phyloP scores from a whole-genome alignment of 2,888 invertebrate species.

The Leptopilina myrica region DNA sequence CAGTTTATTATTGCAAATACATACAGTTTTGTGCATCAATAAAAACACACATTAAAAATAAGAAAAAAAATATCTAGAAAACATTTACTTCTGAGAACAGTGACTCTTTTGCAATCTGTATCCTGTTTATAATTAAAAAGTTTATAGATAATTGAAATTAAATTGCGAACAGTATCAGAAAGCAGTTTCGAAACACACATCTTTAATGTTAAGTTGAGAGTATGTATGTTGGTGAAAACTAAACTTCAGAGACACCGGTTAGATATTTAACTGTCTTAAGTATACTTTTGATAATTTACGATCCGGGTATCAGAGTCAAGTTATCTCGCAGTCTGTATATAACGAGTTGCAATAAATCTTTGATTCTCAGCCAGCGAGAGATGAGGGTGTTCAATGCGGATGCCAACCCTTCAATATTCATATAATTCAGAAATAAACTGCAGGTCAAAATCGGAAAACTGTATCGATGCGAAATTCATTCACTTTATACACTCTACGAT shows the following conservation, averaged over 20 bases:
- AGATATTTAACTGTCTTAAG: conserved; percentile 43
- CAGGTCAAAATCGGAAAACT: conserved; percentile 3
- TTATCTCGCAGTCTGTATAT: conserved; percentile 55
- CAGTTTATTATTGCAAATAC: background rate
- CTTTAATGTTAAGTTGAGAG: background rate
- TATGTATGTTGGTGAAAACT: conserved; percentile 8
- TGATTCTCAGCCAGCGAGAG: conserved; percentile 53
- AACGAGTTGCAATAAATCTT: conserved; percentile 62
- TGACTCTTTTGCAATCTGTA: conserved; percentile 36
- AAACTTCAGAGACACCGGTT: conserved; percentile 44
- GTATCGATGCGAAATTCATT: background rate
- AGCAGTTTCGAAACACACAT: conserved; percentile 34
- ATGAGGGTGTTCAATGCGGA: conserved; percentile 18
- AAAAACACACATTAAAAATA: background rate
- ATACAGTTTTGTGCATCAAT: background rate
- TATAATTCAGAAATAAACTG: conserved; percentile 20
- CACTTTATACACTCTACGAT: no score
- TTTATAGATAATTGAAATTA: conserved; percentile 29
- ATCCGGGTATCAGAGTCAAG: conserved; percentile 53
- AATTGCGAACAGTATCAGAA: conserved; percentile 26
- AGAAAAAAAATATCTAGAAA: background rate
- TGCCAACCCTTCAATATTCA: conserved; percentile 29
- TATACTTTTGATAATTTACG: conserved; percentile 51
- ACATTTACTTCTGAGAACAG: conserved; percentile 9
- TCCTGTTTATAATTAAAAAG: conserved; percentile 33